Conservation (phyloP, 2,113 vertebrate species). For the Pachyramphus minor region DNA sequence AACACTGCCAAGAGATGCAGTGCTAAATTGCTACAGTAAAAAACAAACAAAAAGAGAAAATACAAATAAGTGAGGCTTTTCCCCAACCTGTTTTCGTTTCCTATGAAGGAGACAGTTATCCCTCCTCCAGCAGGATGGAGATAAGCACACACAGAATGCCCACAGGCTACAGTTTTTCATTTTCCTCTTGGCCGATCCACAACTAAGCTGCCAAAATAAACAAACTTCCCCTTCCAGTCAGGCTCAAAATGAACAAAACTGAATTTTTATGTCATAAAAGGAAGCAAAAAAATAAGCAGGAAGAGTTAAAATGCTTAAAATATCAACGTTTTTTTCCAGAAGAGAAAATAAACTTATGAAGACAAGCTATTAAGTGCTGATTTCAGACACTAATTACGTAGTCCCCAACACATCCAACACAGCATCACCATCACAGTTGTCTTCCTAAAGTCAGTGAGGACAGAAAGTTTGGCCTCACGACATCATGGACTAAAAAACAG, state of each 20-base stretch:
- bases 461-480: background rate
- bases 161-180: slow-evolving; percentile 58
- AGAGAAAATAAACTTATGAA: slow-evolving; percentile 22
- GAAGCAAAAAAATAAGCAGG: slow-evolving; percentile 28
- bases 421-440: background rate
- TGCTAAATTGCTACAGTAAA: background rate
- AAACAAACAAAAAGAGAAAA: background rate
- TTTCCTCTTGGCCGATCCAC: slow-evolving; percentile 57
- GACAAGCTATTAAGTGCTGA: background rate
- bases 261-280: slow-evolving; percentile 59
- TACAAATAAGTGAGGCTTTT: background rate
- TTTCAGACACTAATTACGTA: background rate
- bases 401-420: rapidly evolving
- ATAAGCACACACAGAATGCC: slow-evolving; percentile 39
- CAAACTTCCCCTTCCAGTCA: slow-evolving; percentile 49
- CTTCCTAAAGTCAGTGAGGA: background rate
- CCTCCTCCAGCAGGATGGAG: slow-evolving; percentile 21
- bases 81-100: background rate
- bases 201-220: slow-evolving; percentile 71
- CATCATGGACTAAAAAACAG: background rate
- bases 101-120: background rate
- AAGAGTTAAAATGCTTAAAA: slow-evolving; percentile 44
- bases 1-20: background rate
- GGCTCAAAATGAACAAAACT: slow-evolving; percentile 65
- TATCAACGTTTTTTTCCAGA: slow-evolving; percentile 24